Evolutionary conservation across 2,888 invertebrate genomes (phyloP).

Genomic region (Oligia latruncula): DNA sequence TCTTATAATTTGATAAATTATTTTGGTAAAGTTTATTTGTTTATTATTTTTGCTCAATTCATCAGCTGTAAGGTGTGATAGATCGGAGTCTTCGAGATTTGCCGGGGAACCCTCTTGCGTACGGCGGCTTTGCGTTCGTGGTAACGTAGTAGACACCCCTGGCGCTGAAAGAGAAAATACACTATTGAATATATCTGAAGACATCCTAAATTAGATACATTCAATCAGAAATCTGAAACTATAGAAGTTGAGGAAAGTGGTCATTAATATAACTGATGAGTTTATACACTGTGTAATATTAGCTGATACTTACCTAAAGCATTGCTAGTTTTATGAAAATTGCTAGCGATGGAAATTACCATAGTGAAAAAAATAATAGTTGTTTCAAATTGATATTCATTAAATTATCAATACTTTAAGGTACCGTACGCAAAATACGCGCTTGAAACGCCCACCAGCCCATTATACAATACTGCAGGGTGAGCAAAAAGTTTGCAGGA

Average conservation of each 20-base stretch:
- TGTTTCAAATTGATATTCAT: background rate
- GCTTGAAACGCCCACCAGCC: too few relatives aligned
- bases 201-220: too few relatives aligned
- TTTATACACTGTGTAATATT: too few relatives aligned
- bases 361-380: background rate
- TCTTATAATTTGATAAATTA: slow-evolving; percentile 38
- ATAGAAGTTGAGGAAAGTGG: background rate
- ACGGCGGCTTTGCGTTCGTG: slow-evolving; percentile 95
- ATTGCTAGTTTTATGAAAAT: background rate
- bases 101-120: slow-evolving; percentile 95
- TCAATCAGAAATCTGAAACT: background rate
- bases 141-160: slow-evolving; percentile 96
- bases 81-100: slow-evolving; percentile 87
- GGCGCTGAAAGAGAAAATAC: slow-evolving; percentile 90
- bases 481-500: background rate
- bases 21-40: slow-evolving; percentile 57
- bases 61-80: slow-evolving; percentile 82
- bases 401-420: background rate
- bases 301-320: too few relatives aligned
- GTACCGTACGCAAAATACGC: too few relatives aligned
- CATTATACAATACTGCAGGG: background rate
- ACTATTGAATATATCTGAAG: background rate
- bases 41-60: slow-evolving; percentile 11
- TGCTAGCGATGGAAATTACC: background rate
- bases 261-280: background rate